phyloP scores from a whole-genome alignment of 2,888 invertebrate species.

The Petrolisthes cinctipes region DNA sequence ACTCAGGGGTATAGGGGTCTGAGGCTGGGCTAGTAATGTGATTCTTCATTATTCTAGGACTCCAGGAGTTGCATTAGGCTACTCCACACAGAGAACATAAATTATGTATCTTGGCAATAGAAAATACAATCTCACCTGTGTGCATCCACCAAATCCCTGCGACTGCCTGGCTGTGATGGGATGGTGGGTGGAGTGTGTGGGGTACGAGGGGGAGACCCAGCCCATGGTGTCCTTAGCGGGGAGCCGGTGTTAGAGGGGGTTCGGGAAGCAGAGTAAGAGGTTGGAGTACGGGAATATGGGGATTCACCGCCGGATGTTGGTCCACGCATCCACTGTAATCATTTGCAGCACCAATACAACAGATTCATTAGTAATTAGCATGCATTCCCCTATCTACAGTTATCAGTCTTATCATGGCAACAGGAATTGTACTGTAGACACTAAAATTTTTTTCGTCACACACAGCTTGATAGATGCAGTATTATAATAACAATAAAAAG shows the following conservation, averaged over 20 bases:
- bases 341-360: neutral
- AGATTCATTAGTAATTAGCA: neutral
- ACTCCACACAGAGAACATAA: neutral
- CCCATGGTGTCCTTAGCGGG: slow-evolving; percentile 63
- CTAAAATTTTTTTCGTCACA: too few species aligned
- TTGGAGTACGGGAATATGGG: slow-evolving; percentile 51
- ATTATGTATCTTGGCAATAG: neutral
- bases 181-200: slow-evolving; percentile 58
- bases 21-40: too few species aligned
- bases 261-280: slow-evolving; percentile 59
- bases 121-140: slow-evolving; percentile 32
- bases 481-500: too few species aligned
- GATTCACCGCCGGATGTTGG: slow-evolving; percentile 53
- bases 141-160: slow-evolving; percentile 51
- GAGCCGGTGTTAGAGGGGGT: slow-evolving; percentile 64
- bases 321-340: slow-evolving; percentile 64
- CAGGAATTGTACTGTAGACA: too few species aligned
- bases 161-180: slow-evolving; percentile 40
- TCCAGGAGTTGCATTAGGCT: too few species aligned
- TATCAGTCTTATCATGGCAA: too few species aligned
- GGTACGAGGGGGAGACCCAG: slow-evolving; percentile 55
- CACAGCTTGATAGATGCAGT: too few species aligned
- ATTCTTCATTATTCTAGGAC: too few species aligned
- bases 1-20: too few species aligned
- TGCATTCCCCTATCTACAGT: too few species aligned